Percentiles rank a stretch among this genome's conserved stretches.
Conservation (phyloP, 2,113 vertebrate species). For the Daubentonia madagascariensis region DNA sequence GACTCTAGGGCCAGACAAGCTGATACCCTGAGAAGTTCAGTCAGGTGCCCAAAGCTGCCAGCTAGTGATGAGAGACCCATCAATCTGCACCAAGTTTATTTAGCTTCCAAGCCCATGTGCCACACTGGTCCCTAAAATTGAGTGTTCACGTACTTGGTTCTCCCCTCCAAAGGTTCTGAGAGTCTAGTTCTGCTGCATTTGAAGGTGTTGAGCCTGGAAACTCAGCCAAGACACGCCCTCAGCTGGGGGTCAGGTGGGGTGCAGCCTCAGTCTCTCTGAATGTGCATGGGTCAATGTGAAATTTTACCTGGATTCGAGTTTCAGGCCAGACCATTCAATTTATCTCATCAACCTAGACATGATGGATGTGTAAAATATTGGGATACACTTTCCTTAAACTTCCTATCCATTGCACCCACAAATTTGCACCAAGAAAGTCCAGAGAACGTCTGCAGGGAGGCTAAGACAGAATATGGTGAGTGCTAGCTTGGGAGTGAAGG, state of each 20-base stretch:
- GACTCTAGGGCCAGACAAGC: neutral
- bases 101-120: neutral
- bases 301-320: neutral
- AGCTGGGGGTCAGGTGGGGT: no score
- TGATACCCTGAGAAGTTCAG: neutral
- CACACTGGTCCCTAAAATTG: fast-evolving
- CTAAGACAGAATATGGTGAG: fast-evolving
- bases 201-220: neutral
- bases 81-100: fast-evolving
- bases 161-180: neutral
- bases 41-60: neutral
- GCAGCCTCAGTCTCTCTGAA: neutral
- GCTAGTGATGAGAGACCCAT: no score
- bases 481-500: fast-evolving
- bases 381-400: neutral
- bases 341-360: neutral
- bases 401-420: neutral
- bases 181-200: neutral
- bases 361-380: neutral
- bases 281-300: neutral
- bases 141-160: neutral
- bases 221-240: neutral
- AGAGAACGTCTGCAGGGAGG: neutral
- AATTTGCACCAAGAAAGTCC: neutral
- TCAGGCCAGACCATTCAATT: neutral